Base-by-base conservation (phyloP, 2,888 invertebrate genomes). In the Pterostichus niger region DNA sequence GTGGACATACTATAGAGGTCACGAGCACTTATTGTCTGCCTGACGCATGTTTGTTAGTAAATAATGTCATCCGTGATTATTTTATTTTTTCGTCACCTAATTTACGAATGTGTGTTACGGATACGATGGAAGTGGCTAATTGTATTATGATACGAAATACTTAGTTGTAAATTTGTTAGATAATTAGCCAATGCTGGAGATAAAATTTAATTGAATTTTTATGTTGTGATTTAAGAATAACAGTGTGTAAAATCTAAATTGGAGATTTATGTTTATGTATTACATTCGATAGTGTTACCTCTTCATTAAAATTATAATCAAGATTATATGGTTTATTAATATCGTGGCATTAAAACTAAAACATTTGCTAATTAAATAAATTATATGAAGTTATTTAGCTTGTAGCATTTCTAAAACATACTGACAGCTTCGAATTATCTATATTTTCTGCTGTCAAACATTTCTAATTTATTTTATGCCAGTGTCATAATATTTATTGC, bases 21-120 rank as follows among this genome's bases (percentile, higher is more conserved):
- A 64, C 13, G 64, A 64, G 35, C 33, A 49, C 64, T 33, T 33
- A 64, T 64, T 64, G 64, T 64, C 35, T 64, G 35, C 31, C 64
- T 64, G 64, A 64, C 64, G 33, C 35, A 64, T 64, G 64, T 64
- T 64, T 64, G 64, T 13, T 49, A n/a, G 13, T 13, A 49, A 49
- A 49, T 49, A 11, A 49, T 49, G 49, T 64, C 64, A 64, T 35
- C 64, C 35, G 64, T 35, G 64, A 64, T 64, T 64, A 64, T 64
- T 49, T 49, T 2, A 49, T 49, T 64, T 35, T 33, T 64, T 59
- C 59, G 10, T 10, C 64, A 64, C 64, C 64, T 64, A 64, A 64
- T 64, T 64, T 31, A 7, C n/a, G 33, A 13, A 64, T 64, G 64
- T 64, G 64, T 64, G 59, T 24, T 64, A 64, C 64, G 64, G 64